A percentile compares a stretch with the other conserved stretches of the same genome.
phyloP scores from a whole-genome alignment of 2,113 vertebrate genomes.

The Psilopsiagon aurifrons region DNA sequence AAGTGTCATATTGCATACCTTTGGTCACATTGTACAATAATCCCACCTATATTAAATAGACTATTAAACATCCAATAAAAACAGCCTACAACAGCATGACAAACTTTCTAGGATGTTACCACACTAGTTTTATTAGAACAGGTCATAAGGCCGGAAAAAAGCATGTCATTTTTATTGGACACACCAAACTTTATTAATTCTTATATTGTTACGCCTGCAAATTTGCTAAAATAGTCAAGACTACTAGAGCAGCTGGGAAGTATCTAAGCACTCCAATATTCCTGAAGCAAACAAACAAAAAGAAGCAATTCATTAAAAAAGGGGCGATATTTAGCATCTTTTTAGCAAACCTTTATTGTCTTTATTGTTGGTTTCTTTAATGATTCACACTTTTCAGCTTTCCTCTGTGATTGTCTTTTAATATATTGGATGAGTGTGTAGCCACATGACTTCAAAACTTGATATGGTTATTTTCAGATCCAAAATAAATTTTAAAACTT shows the following conservation, averaged over 20 bases:
- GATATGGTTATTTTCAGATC: not conserved
- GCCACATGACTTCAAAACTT: not conserved
- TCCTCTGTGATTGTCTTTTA: not conserved
- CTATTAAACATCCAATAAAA: not conserved
- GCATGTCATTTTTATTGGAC: fast-evolving
- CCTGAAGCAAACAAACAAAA: not conserved
- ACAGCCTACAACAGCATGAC: not conserved
- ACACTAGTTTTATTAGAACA: not conserved
- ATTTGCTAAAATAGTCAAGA: not conserved
- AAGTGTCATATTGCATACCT: not conserved
- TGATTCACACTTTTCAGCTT: not conserved
- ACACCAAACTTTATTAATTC: not conserved
- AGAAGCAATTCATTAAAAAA: not conserved
- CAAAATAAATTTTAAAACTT: not conserved
- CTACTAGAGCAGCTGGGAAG: not conserved
- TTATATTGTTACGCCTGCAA: not conserved
- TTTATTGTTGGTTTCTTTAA: not conserved
- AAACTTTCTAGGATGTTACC: not conserved
- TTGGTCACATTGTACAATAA: not conserved
- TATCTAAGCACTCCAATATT: not conserved
- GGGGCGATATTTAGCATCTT: not conserved
- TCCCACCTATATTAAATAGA: not conserved
- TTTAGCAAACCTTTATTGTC: not conserved
- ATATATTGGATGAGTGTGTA: not conserved
- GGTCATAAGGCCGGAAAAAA: not conserved